A percentile compares a stretch with the other conserved stretches of the same genome.
phyloP scores from a whole-genome alignment of 2,113 vertebrate genomes.

The Rhinoptilus africanus region DNA sequence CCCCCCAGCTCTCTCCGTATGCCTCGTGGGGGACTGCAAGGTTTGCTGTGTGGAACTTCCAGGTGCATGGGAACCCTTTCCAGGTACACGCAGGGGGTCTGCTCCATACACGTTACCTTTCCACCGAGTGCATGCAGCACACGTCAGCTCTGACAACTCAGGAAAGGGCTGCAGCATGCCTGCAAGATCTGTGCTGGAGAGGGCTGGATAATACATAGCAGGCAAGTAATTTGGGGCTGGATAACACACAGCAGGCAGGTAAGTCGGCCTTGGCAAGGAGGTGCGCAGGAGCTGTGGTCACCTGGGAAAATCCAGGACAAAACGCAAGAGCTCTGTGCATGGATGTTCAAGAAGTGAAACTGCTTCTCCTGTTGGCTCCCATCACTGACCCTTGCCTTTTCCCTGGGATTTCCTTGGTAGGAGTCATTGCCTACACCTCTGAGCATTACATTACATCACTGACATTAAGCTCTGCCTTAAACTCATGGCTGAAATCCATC shows the following conservation, averaged over 20 bases:
- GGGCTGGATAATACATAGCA: fast-evolving
- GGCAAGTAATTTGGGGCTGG: neutral
- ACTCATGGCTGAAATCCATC: neutral
- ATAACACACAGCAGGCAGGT: neutral
- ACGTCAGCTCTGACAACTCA: neutral
- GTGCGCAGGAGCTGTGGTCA: neutral
- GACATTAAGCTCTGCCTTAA: neutral
- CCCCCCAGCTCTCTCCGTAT: fast-evolving
- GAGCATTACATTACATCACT: neutral
- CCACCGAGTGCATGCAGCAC: fast-evolving
- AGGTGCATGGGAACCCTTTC: neutral
- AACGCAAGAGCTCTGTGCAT: neutral
- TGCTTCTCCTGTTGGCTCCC: neutral
- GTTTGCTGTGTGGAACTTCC: neutral
- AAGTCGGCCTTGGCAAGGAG: neutral
- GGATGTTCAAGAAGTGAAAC: neutral
- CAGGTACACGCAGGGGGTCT: neutral
- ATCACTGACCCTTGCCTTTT: neutral
- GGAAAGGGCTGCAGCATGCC: neutral
- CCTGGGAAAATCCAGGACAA: neutral
- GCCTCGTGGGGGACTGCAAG: neutral
- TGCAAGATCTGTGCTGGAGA: fast-evolving
- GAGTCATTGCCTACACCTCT: neutral
- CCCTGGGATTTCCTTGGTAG: neutral
- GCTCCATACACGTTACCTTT: neutral